Percentiles rank a stretch among this genome's conserved stretches.
These are phyloP conservation scores for Acleris holmiana DNA, from an alignment of 2,888 invertebrate species.

Conservation along the genomic window DNA sequence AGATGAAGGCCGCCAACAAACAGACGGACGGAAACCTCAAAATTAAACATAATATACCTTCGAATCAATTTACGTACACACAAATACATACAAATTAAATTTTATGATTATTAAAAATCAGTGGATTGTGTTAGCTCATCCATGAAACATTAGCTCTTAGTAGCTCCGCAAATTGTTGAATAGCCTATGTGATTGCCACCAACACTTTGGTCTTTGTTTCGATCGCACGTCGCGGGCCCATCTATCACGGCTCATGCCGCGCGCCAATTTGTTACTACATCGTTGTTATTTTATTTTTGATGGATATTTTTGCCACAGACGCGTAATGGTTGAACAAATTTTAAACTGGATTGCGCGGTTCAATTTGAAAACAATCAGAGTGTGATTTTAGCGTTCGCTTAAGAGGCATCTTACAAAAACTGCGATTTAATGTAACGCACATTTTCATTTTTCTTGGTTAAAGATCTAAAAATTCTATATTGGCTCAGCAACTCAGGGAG, in stretches of 20 bases:
- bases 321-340: background rate
- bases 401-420: no score
- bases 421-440: no score
- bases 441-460: no score
- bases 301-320: conserved; percentile 12
- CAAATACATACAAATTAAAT: no score
- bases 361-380: background rate
- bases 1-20: no score
- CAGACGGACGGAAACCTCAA: no score
- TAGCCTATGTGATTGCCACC: conserved; percentile 76
- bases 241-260: conserved; percentile 69
- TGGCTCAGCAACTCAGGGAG: no score
- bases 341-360: background rate
- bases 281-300: conserved; percentile 24
- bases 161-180: conserved; percentile 64
- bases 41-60: no score
- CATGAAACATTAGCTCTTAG: conserved; percentile 39
- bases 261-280: conserved; percentile 43
- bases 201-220: conserved; percentile 78
- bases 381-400: background rate
- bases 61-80: no score
- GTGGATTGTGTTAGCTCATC: no score
- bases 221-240: conserved; percentile 65
- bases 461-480: no score
- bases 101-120: no score